Conservation (phyloP, 2,113 vertebrate species). For the Triplophysa rosa region DNA sequence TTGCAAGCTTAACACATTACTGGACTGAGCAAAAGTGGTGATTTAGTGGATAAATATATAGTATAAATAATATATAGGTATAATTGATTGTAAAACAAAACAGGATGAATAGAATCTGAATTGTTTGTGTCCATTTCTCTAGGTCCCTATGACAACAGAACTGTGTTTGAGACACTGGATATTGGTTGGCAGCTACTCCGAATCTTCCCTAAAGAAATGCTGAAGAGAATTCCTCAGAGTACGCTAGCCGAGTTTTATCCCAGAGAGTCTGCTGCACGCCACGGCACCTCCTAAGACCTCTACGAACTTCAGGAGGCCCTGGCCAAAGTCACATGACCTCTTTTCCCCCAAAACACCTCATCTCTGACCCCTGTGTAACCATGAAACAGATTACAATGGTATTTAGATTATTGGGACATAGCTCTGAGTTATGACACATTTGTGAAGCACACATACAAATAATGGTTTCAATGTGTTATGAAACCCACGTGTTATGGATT, state of each 20-base stretch:
- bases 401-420: conserved; percentile 16
- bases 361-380: conserved; percentile 10
- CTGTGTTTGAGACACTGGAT: conserved; percentile 93
- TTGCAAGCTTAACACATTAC: background rate
- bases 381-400: conserved; percentile 21
- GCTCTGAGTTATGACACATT: conserved; percentile 6
- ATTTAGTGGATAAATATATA: too few relatives aligned
- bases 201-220: conserved; percentile 99
- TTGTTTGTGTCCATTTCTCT: conserved; percentile 21
- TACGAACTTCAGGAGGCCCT: background rate
- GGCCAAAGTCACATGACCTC: conserved; percentile 1
- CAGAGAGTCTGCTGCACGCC: conserved; percentile 75
- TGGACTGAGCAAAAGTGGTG: too few relatives aligned
- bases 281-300: conserved; percentile 44
- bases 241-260: conserved; percentile 96
- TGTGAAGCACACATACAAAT: background rate
- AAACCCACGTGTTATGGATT: conserved; percentile 18
- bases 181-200: conserved; percentile 97
- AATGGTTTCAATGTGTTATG: background rate
- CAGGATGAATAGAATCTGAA: background rate
- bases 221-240: conserved; percentile 96
- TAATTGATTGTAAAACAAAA: too few relatives aligned
- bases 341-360: background rate
- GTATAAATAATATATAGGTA: too few relatives aligned
- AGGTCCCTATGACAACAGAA: conserved; percentile 95